phyloP scores from a whole-genome alignment of 2,797 vertebrate genomes.

The Tadarida brasiliensis region DNA sequence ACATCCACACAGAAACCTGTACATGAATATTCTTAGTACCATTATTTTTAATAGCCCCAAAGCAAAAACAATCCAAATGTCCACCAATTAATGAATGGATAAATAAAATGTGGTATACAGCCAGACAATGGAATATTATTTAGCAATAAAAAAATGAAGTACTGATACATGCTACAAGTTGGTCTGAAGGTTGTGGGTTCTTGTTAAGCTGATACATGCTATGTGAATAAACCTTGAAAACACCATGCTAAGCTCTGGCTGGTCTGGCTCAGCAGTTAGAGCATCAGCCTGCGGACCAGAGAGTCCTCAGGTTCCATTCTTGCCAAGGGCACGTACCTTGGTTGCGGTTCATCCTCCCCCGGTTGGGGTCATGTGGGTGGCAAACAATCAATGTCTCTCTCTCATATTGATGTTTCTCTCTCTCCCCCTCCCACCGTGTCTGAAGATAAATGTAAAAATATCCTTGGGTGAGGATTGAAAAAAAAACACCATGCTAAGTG shows the following conservation, averaged over 20 bases:
- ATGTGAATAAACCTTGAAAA: neutral
- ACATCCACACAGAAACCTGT: neutral
- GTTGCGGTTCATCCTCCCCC: too few relatives aligned
- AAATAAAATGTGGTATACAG: neutral
- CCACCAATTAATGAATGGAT: neutral
- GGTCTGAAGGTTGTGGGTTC: too few relatives aligned
- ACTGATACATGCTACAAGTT: neutral
- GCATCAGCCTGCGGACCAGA: neutral
- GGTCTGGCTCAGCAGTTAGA: neutral
- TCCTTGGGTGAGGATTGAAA: too few relatives aligned
- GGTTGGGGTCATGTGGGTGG: too few relatives aligned
- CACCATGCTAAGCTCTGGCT: neutral
- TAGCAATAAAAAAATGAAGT: neutral
- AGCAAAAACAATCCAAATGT: neutral
- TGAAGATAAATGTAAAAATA: too few relatives aligned
- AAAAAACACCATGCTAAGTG: too few relatives aligned
- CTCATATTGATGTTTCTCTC: too few relatives aligned
- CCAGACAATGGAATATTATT: neutral
- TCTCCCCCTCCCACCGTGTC: too few relatives aligned
- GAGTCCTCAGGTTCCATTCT: too few relatives aligned
- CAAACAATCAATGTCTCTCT: too few relatives aligned
- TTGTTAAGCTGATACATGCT: too few relatives aligned
- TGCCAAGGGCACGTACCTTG: too few relatives aligned
- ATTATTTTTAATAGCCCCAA: constrained; percentile 15
- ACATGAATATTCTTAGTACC: neutral